Evolutionary conservation across 2,888 invertebrate genomes (phyloP).

Genomic region (Aleiodes leptofemur): DNA sequence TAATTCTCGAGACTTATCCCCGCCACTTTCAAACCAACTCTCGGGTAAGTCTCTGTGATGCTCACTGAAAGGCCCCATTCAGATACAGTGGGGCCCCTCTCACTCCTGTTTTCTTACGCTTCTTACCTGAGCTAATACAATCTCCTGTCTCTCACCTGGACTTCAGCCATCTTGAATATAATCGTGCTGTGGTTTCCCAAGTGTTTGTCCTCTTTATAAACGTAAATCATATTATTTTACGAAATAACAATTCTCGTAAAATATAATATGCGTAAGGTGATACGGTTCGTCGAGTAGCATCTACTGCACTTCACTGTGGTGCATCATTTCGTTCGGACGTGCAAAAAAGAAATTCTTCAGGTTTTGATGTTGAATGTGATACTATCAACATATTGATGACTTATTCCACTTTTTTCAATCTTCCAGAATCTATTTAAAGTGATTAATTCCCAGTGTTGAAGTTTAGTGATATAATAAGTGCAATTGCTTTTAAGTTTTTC

Average conservation of each 20-base stretch:
- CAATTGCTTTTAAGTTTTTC: background rate
- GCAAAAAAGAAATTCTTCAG: background rate
- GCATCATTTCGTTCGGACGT: slow-evolving; percentile 11
- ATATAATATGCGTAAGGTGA: slow-evolving; percentile 9
- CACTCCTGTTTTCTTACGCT: slow-evolving; percentile 10
- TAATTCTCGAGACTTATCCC: slow-evolving; percentile 10
- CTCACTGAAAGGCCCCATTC: slow-evolving; percentile 26
- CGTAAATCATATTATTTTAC: slow-evolving; percentile 8
- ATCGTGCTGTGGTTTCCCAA: slow-evolving; percentile 21
- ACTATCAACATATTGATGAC: slow-evolving; percentile 29
- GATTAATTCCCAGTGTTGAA: background rate
- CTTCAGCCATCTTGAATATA: slow-evolving; percentile 33
- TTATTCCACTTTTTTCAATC: background rate
- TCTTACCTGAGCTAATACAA: slow-evolving; percentile 30
- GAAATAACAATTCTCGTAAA: background rate
- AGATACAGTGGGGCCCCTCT: slow-evolving; percentile 4
- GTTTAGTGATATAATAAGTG: background rate
- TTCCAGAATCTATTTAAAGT: background rate
- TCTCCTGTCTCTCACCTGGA: slow-evolving; percentile 35
- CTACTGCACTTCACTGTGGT: slow-evolving; percentile 20
- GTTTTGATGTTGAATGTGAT: background rate
- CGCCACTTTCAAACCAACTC: slow-evolving; percentile 2
- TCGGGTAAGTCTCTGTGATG: background rate
- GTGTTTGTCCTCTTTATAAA: slow-evolving; percentile 32
- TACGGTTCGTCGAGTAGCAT: background rate